A percentile compares a stretch with the other conserved stretches of the same genome.
Conservation (phyloP, 1,140 invertebrate species). For the Monomorium pharaonis region DNA sequence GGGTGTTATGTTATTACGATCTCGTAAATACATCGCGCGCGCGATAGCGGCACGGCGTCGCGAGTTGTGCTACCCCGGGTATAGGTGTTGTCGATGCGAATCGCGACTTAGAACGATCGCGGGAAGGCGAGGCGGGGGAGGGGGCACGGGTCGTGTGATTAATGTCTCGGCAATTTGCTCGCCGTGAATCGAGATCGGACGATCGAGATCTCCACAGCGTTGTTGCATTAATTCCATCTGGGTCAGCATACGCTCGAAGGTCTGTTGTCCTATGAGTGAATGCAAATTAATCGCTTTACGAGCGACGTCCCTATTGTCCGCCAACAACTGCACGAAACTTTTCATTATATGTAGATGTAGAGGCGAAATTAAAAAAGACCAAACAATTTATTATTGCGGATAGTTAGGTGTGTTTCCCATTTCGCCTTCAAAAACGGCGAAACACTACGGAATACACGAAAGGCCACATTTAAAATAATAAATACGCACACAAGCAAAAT, state of each 20-base stretch:
- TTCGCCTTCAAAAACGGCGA: neutral
- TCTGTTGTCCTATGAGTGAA: slow-evolving; percentile 37
- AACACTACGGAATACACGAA: neutral
- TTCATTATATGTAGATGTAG: slow-evolving; percentile 40
- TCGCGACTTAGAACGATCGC: slow-evolving; percentile 57
- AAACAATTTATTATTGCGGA: slow-evolving; percentile 1
- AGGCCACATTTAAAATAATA: neutral
- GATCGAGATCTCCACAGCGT: slow-evolving; percentile 49
- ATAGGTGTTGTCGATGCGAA: slow-evolving; percentile 59
- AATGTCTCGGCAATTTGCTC: slow-evolving; percentile 67
- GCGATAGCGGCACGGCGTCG: slow-evolving; percentile 22
- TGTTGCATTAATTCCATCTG: slow-evolving; percentile 53
- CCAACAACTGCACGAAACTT: slow-evolving; percentile 25
- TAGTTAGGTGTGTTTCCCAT: neutral
- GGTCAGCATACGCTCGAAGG: slow-evolving; percentile 53
- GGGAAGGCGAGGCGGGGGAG: slow-evolving; percentile 23
- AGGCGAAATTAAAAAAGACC: slow-evolving; percentile 1
- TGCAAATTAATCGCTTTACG: slow-evolving; percentile 49
- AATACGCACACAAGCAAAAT: neutral
- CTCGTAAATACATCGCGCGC: slow-evolving; percentile 69
- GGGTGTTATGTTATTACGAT: slow-evolving; percentile 64
- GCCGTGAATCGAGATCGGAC: slow-evolving; percentile 64
- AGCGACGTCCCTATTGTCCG: slow-evolving; percentile 28
- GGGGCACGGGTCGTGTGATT: slow-evolving; percentile 57
- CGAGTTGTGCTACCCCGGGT: neutral